These are phyloP conservation scores for Zapus hudsonius DNA, from an alignment of 2,113 vertebrate genomes.

Conservation along the genomic window DNA sequence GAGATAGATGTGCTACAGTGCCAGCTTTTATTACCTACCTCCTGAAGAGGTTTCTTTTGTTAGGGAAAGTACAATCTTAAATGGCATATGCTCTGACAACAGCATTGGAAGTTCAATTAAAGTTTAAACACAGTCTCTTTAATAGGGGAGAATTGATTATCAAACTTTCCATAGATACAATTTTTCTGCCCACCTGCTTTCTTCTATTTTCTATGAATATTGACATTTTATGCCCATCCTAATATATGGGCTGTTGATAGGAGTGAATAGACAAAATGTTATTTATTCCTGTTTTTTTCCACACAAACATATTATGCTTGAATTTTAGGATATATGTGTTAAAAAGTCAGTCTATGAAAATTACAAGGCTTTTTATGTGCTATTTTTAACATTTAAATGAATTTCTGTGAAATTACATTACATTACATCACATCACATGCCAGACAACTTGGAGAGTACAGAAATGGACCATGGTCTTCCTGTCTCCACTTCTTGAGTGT, in stretches of 20 bases:
- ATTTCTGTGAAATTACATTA: background rate
- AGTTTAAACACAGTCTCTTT: constrained; percentile 46
- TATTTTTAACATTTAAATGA: constrained; percentile 32
- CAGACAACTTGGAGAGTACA: background rate
- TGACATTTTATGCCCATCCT: background rate
- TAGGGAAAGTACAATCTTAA: constrained; percentile 49
- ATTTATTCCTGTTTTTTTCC: background rate
- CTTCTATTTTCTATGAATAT: background rate
- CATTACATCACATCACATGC: background rate
- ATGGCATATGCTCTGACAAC: background rate
- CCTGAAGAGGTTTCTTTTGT: constrained; percentile 58
- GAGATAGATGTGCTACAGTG: constrained; percentile 59
- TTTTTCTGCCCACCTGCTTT: background rate
- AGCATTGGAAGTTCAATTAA: constrained; percentile 26
- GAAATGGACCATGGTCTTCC: background rate
- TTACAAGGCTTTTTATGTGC: background rate
- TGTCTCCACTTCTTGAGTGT: background rate
- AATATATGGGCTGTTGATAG: background rate
- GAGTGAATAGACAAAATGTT: background rate
- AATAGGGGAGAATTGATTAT: background rate
- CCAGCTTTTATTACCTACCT: constrained; percentile 71
- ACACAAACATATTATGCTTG: constrained; percentile 12
- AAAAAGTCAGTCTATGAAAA: constrained; percentile 10
- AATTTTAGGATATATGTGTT: background rate
- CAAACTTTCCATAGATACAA: background rate